Percentiles rank a stretch among this genome's conserved stretches.
Evolutionary conservation across 2,797 vertebrate genomes (phyloP).

Genomic region (Psittacula derbiana): DNA sequence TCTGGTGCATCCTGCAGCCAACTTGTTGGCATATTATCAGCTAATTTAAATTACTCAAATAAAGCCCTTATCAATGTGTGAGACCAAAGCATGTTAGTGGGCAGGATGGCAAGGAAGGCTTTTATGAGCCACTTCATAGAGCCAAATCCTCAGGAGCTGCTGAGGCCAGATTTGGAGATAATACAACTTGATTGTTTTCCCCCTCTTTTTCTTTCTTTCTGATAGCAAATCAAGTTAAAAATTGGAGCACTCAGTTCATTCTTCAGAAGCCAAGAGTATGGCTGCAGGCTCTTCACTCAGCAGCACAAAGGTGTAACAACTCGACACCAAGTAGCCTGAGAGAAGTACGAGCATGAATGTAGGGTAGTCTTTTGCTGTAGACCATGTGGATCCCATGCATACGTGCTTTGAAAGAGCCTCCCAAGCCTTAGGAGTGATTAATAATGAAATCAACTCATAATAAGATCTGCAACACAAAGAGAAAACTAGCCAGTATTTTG

Average conservation of each 20-base stretch:
- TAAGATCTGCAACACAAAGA: not conserved
- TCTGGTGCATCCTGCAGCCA: not conserved
- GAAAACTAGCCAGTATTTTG: slow-evolving; percentile 42
- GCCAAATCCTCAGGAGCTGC: slow-evolving; percentile 11
- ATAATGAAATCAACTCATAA: slow-evolving; percentile 48
- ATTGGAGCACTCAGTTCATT: not conserved
- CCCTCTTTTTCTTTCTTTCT: not conserved
- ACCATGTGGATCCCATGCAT: not conserved
- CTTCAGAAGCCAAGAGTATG: not conserved
- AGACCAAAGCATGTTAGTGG: slow-evolving; percentile 13
- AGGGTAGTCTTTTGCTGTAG: not conserved
- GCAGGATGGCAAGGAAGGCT: not conserved
- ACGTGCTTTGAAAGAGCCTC: not conserved
- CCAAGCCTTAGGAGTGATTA: not conserved
- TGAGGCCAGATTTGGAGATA: slow-evolving; percentile 24
- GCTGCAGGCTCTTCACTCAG: slow-evolving; percentile 21
- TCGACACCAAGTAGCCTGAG: not conserved
- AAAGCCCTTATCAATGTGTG: not conserved
- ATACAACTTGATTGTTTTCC: not conserved
- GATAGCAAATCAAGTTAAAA: not conserved
- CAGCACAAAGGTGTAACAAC: not conserved
- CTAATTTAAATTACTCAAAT: not conserved
- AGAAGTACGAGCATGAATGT: not conserved
- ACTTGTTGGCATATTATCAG: not conserved
- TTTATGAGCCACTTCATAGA: slow-evolving; percentile 21